A percentile compares a stretch with the other conserved stretches of the same genome.
Conservation (phyloP, 2,888 invertebrate species). For the Mesorhabditis spiculigera region DNA sequence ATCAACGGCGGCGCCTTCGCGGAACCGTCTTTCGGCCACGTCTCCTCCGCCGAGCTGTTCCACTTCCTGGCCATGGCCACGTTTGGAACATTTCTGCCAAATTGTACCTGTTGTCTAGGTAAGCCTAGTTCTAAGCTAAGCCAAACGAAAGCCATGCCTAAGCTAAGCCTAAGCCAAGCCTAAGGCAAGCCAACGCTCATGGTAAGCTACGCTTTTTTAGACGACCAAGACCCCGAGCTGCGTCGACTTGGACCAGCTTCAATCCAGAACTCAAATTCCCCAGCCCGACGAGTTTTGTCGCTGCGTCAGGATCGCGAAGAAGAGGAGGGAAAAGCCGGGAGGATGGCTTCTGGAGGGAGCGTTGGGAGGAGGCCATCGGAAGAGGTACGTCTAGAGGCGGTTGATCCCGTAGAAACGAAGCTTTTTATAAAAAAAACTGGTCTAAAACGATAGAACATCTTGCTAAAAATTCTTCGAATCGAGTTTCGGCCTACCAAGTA, state of each 20-base stretch:
- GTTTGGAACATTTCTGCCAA: constrained; percentile 64
- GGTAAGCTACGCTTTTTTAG: too few relatives aligned
- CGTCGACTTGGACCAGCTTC: too few relatives aligned
- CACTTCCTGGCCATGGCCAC: constrained; percentile 75
- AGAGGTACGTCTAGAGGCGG: not conserved
- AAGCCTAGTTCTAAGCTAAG: not conserved
- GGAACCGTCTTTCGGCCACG: constrained; percentile 64
- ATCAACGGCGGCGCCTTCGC: constrained; percentile 19
- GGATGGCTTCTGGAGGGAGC: not conserved
- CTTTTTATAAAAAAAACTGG: too few relatives aligned
- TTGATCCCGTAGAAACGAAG: too few relatives aligned
- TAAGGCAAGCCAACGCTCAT: too few relatives aligned
- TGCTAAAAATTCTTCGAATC: too few relatives aligned
- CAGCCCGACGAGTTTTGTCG: not conserved
- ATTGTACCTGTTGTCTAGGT: constrained; percentile 14
- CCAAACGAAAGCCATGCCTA: too few relatives aligned
- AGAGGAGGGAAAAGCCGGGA: not conserved
- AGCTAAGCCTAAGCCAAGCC: too few relatives aligned
- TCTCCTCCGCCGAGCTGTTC: constrained; percentile 74
- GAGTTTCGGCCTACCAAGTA: too few relatives aligned
- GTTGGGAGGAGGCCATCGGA: constrained; percentile 1
- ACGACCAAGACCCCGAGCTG: too few relatives aligned
- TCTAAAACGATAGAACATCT: too few relatives aligned
- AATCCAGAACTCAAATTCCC: not conserved
- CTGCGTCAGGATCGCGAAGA: not conserved